A percentile compares a stretch with the other conserved stretches of the same genome.
Conservation (phyloP, 2,113 vertebrate genomes). For the Lepisosteus osseus region DNA sequence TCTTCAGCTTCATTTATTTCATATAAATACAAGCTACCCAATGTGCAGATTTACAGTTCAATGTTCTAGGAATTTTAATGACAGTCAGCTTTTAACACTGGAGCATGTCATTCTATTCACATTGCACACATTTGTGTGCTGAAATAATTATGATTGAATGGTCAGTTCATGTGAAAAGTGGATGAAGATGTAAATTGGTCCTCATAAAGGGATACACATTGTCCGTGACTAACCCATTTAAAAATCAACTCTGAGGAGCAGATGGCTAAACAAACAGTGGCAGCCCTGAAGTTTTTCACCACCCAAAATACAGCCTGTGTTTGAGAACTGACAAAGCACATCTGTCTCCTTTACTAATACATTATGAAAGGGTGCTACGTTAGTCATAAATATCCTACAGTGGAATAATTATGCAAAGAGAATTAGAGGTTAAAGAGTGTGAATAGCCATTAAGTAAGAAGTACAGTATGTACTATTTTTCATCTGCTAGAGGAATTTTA, state of each 20-base stretch:
- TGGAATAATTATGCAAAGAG: not conserved
- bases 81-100: no score
- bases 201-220: conserved; percentile 30
- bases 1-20: no score
- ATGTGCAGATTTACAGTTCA: no score
- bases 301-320: conserved; percentile 68
- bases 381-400: not conserved
- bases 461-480: not conserved
- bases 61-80: no score
- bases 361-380: conserved; percentile 54
- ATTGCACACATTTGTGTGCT: conserved; percentile 19
- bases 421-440: not conserved
- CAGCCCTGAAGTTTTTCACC: conserved; percentile 65
- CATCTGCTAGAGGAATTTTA: not conserved
- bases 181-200: conserved; percentile 34
- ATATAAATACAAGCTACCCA: no score
- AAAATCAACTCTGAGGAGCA: conserved; percentile 65
- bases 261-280: conserved; percentile 62
- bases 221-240: conserved; percentile 47
- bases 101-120: conserved; percentile 14
- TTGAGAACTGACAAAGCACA: conserved; percentile 65
- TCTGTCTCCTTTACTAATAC: conserved; percentile 57
- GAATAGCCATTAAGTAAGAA: conserved; percentile 2
- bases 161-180: conserved; percentile 22
- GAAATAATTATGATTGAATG: conserved; percentile 20